phyloP scores from a whole-genome alignment of 2,797 vertebrate species.

The Sebastes itinus region DNA sequence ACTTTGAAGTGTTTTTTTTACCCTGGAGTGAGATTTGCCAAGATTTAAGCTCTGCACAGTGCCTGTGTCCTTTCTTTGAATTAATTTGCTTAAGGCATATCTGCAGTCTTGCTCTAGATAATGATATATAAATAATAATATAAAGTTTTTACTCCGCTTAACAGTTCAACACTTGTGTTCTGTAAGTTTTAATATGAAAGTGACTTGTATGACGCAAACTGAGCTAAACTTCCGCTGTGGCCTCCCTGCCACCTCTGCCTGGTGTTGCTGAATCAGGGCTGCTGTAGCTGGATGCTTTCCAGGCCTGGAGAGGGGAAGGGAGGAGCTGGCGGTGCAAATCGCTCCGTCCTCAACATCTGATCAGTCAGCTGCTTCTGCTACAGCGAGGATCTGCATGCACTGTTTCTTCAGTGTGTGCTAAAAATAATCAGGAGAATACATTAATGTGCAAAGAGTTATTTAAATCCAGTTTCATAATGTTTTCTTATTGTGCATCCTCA shows the following conservation, averaged over 20 bases:
- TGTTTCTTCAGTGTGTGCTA: not conserved
- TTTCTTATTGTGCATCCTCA: not conserved
- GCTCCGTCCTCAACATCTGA: conserved; percentile 79
- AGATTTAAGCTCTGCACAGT: conserved; percentile 40
- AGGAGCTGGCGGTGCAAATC: conserved; percentile 73
- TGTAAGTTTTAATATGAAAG: not conserved
- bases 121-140: not conserved
- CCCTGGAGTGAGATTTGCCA: conserved; percentile 54
- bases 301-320: conserved; percentile 83
- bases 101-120: not conserved
- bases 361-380: conserved; percentile 81
- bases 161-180: not conserved
- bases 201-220: conserved; percentile 41
- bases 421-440: not conserved
- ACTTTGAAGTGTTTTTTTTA: conserved; percentile 27
- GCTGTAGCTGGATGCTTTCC: conserved; percentile 88
- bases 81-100: conserved; percentile 8
- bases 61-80: conserved; percentile 1
- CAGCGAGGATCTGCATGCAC: conserved; percentile 19
- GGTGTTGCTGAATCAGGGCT: conserved; percentile 90
- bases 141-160: not conserved
- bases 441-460: not conserved
- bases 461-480: not conserved
- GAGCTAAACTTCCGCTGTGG: conserved; percentile 80
- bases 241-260: conserved; percentile 72